Base-by-base conservation (phyloP, 1,140 invertebrate genomes). In the Samia ricini region DNA sequence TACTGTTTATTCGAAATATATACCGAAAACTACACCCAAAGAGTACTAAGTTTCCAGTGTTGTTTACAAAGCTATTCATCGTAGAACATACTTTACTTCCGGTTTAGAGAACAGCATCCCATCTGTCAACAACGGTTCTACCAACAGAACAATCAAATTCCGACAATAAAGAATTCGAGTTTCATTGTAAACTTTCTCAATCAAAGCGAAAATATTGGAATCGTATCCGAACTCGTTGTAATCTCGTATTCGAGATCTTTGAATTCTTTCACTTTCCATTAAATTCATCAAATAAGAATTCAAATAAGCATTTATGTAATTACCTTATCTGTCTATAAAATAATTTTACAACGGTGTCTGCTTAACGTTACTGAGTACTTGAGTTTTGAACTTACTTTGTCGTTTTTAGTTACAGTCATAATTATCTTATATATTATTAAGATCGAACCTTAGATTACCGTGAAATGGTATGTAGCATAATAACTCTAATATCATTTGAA, bases 121-220 rank as follows among this genome's bases (percentile, higher is more conserved):
- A 56, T 10, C 26, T 56, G 55, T 56, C 55, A 56, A 56, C 52
- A 55, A 24, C 29, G 15, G 22, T 19, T 36, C 36, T 56, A 0
- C 56, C 19, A 19, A 33, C 7, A n/a, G 26, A 8, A 57, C 18
- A 57, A 33, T 57, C 56, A 42, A 20, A 36, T 57, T 8, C 15
- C 24, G 15, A 56, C 26, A 18, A 36, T 29, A 36, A 56, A 18
- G 29, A 42, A 57, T 57, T 19, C 56, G 22, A 20, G 12, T 36
- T 57, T 57, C 54, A 20, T 42, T 20, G n/a, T 20, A 33, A 57
- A 42, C 56, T 36, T 57, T 5, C 26, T 29, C 2, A 56, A 21
- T 57, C 15, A 36, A 33, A 23, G n/a, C 21, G 52, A 23, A 49
- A 42, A 42, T 42, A 42, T 42, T 42, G 33, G 33, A 42, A 42